A percentile compares a stretch with the other conserved stretches of the same genome.
phyloP scores from a whole-genome alignment of 2,888 invertebrate genomes.

The Fissipunctia ypsillon region DNA sequence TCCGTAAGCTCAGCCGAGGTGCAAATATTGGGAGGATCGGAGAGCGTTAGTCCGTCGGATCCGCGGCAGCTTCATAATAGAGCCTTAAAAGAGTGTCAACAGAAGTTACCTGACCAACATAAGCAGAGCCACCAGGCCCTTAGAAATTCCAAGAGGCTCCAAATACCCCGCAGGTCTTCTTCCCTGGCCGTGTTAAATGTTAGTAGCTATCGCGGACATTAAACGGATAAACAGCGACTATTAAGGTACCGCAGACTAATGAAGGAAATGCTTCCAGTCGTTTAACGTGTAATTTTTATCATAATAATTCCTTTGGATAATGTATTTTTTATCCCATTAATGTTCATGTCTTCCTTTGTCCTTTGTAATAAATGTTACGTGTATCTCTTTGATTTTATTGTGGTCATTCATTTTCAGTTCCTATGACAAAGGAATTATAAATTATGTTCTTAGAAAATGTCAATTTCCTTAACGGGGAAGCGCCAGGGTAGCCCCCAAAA shows the following conservation, averaged over 20 bases:
- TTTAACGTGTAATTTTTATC: constrained; percentile 60
- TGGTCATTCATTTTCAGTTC: background rate
- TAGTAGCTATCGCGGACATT: constrained; percentile 74
- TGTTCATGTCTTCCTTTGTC: constrained; percentile 11
- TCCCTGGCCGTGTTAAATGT: constrained; percentile 72
- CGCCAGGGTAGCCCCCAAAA: no score
- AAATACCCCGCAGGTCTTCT: constrained; percentile 52
- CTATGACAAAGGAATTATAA: background rate
- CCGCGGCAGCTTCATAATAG: constrained; percentile 70
- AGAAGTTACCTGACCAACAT: constrained; percentile 67
- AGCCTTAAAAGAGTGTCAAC: constrained; percentile 77
- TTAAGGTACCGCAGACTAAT: constrained; percentile 71
- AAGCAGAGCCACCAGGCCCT: constrained; percentile 50
- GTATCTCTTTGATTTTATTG: constrained; percentile 24
- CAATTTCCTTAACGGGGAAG: constrained; percentile 23
- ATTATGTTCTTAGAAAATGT: background rate
- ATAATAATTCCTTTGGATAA: constrained; percentile 45
- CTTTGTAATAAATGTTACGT: constrained; percentile 13
- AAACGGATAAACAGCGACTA: constrained; percentile 75
- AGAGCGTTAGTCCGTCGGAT: constrained; percentile 59
- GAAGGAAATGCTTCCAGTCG: constrained; percentile 72
- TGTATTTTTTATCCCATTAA: constrained; percentile 23
- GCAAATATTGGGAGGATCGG: constrained; percentile 66
- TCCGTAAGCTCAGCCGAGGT: constrained; percentile 37
- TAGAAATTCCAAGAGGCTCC: background rate